phyloP scores from a whole-genome alignment of 2,797 vertebrate genomes.

The Poecilia wingei region DNA sequence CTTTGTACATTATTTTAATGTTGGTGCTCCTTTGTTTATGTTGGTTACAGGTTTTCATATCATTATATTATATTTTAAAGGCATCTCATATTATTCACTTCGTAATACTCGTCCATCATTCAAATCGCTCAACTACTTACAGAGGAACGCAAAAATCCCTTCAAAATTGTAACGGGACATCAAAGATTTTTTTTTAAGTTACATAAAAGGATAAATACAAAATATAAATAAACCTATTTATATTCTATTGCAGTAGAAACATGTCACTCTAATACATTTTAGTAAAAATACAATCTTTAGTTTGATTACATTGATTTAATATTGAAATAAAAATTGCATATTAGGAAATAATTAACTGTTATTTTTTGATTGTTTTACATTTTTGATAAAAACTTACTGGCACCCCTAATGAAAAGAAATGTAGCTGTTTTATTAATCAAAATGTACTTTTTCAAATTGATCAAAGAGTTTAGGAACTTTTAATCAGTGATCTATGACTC shows the following conservation, averaged over 20 bases:
- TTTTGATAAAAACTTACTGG: neutral
- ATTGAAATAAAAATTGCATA: neutral
- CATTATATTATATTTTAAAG: neutral
- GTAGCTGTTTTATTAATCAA: neutral
- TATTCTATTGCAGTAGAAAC: neutral
- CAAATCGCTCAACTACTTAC: neutral
- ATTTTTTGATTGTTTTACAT: neutral
- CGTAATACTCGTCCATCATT: neutral
- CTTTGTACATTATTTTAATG: neutral
- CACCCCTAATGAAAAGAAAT: neutral
- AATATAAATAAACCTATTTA: neutral
- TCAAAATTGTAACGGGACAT: neutral
- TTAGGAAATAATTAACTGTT: neutral
- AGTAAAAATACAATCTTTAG: neutral
- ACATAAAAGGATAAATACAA: neutral
- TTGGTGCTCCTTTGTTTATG: neutral
- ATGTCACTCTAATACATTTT: neutral
- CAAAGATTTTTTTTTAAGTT: neutral
- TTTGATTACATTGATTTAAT: neutral
- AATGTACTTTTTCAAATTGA: neutral
- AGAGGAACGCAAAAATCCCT: neutral
- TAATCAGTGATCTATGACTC: neutral
- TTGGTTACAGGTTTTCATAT: neutral
- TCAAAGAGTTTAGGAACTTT: neutral
- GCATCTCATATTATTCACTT: neutral